These are phyloP conservation scores for Lindbergichthys nudifrons DNA, from an alignment of 2,797 vertebrate species.

Conservation along the genomic window DNA sequence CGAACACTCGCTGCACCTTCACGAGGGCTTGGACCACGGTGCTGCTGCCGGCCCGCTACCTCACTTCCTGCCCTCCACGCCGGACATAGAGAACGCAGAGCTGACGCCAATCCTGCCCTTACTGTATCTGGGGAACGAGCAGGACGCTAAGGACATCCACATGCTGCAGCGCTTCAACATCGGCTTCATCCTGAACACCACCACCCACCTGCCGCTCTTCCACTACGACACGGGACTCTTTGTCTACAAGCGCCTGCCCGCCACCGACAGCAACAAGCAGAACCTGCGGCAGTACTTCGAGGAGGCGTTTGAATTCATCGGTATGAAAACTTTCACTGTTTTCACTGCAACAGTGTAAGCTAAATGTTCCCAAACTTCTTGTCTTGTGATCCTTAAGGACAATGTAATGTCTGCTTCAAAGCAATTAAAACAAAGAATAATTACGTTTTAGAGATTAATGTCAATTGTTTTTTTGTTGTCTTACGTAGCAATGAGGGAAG, in stretches of 20 bases:
- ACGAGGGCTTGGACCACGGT: slow-evolving; percentile 89
- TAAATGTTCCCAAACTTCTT: background rate
- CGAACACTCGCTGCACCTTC: slow-evolving; percentile 96
- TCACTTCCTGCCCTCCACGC: slow-evolving; percentile 93
- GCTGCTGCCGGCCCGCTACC: slow-evolving; percentile 85
- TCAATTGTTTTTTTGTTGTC: background rate
- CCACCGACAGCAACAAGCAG: slow-evolving; percentile 99
- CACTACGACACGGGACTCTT: slow-evolving; percentile 95
- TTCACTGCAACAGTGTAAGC: background rate
- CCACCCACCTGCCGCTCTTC: slow-evolving; percentile 97
- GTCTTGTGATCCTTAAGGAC: background rate
- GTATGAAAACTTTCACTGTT: slow-evolving; percentile 79
- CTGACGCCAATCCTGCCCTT: slow-evolving; percentile 96
- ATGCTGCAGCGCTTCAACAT: slow-evolving; percentile 93
- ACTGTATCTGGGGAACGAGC: slow-evolving; percentile 96
- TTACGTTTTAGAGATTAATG: background rate
- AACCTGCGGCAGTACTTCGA: slow-evolving; percentile 99
- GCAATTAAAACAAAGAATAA: slow-evolving; percentile 4
- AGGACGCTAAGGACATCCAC: slow-evolving; percentile 93
- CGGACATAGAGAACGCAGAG: slow-evolving; percentile 97
- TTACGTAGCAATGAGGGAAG: background rate
- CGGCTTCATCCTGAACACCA: slow-evolving; percentile 95
- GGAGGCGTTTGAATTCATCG: slow-evolving; percentile 99
- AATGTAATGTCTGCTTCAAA: background rate
- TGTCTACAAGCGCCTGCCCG: slow-evolving; percentile 96